Evolutionary conservation across 1,140 invertebrate species (phyloP).

Genomic region (Eueides isabella): DNA sequence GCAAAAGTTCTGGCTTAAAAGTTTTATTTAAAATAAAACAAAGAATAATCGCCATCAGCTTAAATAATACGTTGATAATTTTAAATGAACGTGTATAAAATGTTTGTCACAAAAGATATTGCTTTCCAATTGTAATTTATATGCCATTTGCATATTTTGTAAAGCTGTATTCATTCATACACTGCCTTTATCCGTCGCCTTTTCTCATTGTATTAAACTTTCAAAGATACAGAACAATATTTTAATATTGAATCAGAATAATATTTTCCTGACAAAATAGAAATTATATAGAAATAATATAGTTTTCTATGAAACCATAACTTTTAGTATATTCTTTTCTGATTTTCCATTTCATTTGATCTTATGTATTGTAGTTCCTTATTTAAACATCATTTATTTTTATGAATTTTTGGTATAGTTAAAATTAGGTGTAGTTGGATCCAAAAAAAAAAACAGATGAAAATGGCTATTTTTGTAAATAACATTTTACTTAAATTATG

Average conservation of each 20-base stretch:
- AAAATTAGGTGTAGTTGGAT: slow-evolving; percentile 65
- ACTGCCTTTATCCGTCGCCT: slow-evolving; percentile 30
- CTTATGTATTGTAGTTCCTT: slow-evolving; percentile 63
- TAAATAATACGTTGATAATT: neutral
- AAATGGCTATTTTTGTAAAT: slow-evolving; percentile 81
- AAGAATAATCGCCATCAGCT: neutral
- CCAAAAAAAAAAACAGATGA: slow-evolving; percentile 67
- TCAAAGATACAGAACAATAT: neutral
- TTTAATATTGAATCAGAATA: slow-evolving; percentile 21
- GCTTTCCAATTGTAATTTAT: neutral
- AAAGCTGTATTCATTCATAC: neutral
- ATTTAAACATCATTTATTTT: slow-evolving; percentile 54
- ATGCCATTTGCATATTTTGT: slow-evolving; percentile 13
- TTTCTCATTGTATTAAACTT: slow-evolving; percentile 8
- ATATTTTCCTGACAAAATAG: slow-evolving; percentile 20
- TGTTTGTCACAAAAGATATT: neutral
- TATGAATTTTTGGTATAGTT: slow-evolving; percentile 44
- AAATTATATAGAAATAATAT: slow-evolving; percentile 13
- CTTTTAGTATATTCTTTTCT: slow-evolving; percentile 5
- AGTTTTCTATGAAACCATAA: slow-evolving; percentile 14
- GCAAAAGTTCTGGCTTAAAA: neutral
- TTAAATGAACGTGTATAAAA: neutral
- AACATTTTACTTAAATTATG: slow-evolving; percentile 79
- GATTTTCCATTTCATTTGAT: slow-evolving; percentile 23
- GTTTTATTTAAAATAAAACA: neutral